phyloP scores from a whole-genome alignment of 64 coral and sea anemone species.

The Platygyra sinensis region DNA sequence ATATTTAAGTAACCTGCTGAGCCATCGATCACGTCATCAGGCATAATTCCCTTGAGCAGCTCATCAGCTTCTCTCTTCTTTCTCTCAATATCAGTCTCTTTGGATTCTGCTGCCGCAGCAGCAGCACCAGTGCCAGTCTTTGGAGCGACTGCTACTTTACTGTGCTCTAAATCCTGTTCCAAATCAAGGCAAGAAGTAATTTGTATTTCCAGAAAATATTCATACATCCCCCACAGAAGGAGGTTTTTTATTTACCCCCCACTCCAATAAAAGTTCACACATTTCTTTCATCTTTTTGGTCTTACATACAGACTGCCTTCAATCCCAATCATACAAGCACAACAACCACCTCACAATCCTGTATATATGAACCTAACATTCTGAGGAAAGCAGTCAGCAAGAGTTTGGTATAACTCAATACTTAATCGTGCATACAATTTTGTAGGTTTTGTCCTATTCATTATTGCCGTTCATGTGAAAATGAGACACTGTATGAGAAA shows the following conservation, averaged over 20 bases:
- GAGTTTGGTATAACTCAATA: too few species aligned
- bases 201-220: not conserved
- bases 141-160: conserved; percentile 37
- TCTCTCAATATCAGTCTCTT: conserved; percentile 81
- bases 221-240: too few species aligned
- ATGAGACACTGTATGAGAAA: too few species aligned
- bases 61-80: conserved; percentile 93
- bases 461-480: too few species aligned
- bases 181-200: not conserved
- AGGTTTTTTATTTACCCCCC: not conserved
- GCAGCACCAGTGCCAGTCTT: conserved; percentile 7
- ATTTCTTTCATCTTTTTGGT: too few species aligned
- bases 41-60: conserved; percentile 83
- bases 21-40: conserved; percentile 95
- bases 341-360: too few species aligned
- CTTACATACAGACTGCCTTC: too few species aligned
- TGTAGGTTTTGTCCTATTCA: too few species aligned
- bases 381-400: too few species aligned
- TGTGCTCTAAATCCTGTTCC: conserved; percentile 73
- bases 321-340: too few species aligned
- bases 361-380: too few species aligned
- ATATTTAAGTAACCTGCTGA: conserved; percentile 62
- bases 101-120: conserved; percentile 11
- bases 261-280: not conserved
- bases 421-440: too few species aligned